Conservation (phyloP, 2,113 vertebrate species). For the Mionectes macconnelli region DNA sequence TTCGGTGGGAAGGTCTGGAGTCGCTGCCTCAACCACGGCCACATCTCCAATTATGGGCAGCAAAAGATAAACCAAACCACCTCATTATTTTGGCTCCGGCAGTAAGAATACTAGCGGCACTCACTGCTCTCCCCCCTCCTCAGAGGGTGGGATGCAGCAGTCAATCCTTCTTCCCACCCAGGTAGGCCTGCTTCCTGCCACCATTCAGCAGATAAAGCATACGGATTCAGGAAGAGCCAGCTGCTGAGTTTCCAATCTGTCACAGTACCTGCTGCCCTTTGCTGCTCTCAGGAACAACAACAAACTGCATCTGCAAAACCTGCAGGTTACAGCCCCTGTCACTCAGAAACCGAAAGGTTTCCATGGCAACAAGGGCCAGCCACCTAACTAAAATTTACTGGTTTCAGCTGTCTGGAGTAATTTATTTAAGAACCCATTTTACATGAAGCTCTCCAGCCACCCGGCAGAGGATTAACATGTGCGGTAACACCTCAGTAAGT, state of each 20-base stretch:
- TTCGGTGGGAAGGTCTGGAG: accelerated
- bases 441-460: background rate
- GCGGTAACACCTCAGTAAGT: background rate
- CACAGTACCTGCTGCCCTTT: background rate
- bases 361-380: background rate
- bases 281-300: background rate
- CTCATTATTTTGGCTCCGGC: background rate
- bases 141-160: background rate
- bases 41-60: background rate
- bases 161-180: accelerated
- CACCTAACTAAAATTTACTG: background rate
- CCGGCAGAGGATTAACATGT: accelerated
- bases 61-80: accelerated
- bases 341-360: background rate
- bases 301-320: background rate
- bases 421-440: background rate
- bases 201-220: background rate
- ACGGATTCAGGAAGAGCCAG: accelerated
- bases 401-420: background rate
- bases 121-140: accelerated
- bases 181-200: accelerated
- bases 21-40: accelerated
- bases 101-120: background rate
- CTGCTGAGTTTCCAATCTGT: too few species aligned
- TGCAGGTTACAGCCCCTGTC: background rate